Percentiles rank a stretch among this genome's conserved stretches.
Conservation (phyloP, 2,113 vertebrate genomes). For the Azemiops feae region DNA sequence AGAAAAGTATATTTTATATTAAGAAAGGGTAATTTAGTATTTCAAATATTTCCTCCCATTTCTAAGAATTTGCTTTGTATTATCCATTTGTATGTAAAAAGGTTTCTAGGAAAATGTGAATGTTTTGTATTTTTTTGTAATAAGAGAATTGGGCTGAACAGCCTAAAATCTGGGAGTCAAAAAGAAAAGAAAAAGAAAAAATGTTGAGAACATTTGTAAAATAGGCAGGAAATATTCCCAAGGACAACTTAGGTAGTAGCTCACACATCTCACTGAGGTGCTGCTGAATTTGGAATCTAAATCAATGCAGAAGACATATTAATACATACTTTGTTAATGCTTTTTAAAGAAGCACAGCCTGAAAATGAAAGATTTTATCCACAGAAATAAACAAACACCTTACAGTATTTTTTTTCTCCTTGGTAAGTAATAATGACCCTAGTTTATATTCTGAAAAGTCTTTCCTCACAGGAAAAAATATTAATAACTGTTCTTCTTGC, state of each 20-base stretch:
- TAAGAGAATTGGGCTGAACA: not conserved
- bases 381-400: not conserved
- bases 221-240: not conserved
- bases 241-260: not conserved
- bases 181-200: not conserved
- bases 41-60: not conserved
- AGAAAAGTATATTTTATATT: not conserved
- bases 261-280: not conserved
- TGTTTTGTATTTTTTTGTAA: not conserved
- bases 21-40: not conserved
- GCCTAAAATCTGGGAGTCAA: not conserved
- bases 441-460: conserved; percentile 3
- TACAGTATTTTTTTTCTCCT: not conserved
- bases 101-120: not conserved
- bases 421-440: not conserved
- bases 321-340: not conserved
- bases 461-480: conserved; percentile 12
- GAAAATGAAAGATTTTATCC: not conserved
- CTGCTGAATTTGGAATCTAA: not conserved
- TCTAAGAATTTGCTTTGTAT: not conserved
- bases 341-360: conserved; percentile 6
- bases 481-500: not conserved
- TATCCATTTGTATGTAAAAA: not conserved
- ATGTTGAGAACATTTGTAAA: not conserved
- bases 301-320: not conserved